Conservation (phyloP, 2,888 invertebrate species). For the Zygogramma bicolorata region DNA sequence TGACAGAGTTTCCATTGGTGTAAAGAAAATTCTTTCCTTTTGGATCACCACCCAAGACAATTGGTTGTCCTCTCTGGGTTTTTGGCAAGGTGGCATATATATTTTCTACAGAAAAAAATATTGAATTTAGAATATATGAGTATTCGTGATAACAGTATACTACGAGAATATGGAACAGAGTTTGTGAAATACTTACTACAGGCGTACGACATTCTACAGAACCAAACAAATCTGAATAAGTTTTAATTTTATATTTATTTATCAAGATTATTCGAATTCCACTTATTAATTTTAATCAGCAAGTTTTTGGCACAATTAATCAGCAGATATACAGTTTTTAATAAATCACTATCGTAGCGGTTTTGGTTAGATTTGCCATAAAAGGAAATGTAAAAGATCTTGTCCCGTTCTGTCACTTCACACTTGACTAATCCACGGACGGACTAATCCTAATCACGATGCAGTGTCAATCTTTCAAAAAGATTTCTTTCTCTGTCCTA, state of each 20-base stretch:
- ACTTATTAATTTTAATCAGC: constrained; percentile 28
- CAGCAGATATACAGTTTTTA: neutral
- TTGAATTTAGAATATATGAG: neutral
- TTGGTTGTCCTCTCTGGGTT: constrained; percentile 93
- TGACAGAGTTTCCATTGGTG: constrained; percentile 97
- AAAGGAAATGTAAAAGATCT: constrained; percentile 42
- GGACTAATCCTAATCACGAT: too few relatives aligned
- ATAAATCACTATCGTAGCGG: constrained; percentile 46
- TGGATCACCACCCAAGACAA: constrained; percentile 95
- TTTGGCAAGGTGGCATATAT: constrained; percentile 94
- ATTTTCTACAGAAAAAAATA: constrained; percentile 72
- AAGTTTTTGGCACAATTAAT: constrained; percentile 42
- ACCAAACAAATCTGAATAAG: constrained; percentile 32
- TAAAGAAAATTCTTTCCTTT: constrained; percentile 98
- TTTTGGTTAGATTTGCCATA: constrained; percentile 57
- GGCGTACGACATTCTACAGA: constrained; percentile 58
- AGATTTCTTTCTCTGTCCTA: too few relatives aligned
- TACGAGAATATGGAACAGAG: constrained; percentile 6
- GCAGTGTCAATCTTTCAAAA: too few relatives aligned
- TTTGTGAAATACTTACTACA: constrained; percentile 59
- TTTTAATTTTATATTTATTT: neutral
- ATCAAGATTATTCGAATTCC: neutral
- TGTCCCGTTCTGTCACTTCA: neutral
- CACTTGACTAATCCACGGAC: neutral
- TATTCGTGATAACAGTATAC: neutral